Evolutionary conservation across 2,888 invertebrate genomes (phyloP), one percentile per base, ranked within the genome.

Genomic region (Mythimna albipuncta): DNA sequence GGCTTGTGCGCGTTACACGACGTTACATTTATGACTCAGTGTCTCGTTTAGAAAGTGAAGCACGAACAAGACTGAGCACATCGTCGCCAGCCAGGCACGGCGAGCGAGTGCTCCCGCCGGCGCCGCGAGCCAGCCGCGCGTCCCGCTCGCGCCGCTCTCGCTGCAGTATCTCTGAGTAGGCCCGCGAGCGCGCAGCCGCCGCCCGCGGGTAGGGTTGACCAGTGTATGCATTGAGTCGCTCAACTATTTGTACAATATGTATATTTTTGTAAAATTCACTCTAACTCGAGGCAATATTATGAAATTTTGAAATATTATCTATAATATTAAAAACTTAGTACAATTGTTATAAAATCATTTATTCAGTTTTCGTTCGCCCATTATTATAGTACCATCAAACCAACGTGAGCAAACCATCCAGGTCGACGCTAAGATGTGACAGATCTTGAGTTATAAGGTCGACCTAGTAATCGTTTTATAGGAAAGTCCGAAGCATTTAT

Each of bases 231-330:
- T 90, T 89, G 94, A 88, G 93, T 93, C 94, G 94, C 94, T 92
- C 93, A 90, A 93, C 94, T 94, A 93, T 93, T 91, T 95, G 96
- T 95, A 95, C 94, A 95, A 94, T 94, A 92, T 95, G 94, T 95
- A 95, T 96, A 96, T 96, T 96, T 95, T 95, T 96, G 94, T 96
- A 95, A 93, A 95, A 94, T 94, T 94, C 93, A 92, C 90, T 94
- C 93, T 92, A 93, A 93, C 93, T 94, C 92, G 86, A 94, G 95
- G 96, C 95, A 95, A 95, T 95, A 95, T 94, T 92, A 94, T 92
- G 87, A 92, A 93, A 92, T 91, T 92, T 94, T 93, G 88, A 94
- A 94, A 93, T 91, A 75, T 90, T 92, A 92, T 92, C 93, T 93
- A 89, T 94, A 93, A 92, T 93, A 92, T 92, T 90, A 90, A 91